A percentile compares a stretch with the other conserved stretches of the same genome.
Conservation (phyloP, 2,113 vertebrate genomes). For the Zosterops borbonicus region DNA sequence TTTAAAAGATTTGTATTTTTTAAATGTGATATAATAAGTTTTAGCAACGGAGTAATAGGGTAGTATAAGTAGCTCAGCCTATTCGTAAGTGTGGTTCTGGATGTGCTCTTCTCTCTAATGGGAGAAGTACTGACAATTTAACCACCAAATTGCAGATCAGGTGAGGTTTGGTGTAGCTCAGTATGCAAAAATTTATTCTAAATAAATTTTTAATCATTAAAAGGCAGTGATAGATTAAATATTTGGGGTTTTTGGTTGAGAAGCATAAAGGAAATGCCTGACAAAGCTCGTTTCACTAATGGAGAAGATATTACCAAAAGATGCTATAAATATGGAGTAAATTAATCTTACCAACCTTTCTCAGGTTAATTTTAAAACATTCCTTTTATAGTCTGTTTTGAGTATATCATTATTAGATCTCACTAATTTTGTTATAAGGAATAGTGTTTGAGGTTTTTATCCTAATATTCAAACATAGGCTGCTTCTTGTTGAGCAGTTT, state of each 20-base stretch:
- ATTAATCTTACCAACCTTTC: background rate
- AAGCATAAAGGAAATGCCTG: background rate
- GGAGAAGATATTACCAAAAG: background rate
- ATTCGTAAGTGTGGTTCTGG: background rate
- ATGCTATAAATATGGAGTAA: background rate
- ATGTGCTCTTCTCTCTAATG: background rate
- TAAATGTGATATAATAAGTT: background rate
- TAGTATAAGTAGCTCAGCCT: background rate
- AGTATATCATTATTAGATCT: background rate
- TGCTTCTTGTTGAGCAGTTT: background rate
- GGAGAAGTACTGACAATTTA: background rate
- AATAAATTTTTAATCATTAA: background rate
- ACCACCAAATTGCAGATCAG: background rate
- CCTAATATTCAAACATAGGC: background rate
- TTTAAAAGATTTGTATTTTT: background rate
- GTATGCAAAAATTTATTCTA: background rate
- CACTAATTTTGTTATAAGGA: background rate
- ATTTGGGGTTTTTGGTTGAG: background rate
- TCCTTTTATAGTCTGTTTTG: background rate
- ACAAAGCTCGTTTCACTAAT: background rate
- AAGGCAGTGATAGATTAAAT: background rate
- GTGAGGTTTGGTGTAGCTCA: background rate
- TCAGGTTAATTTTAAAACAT: background rate
- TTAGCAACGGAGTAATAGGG: background rate
- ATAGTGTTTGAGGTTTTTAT: background rate